These are phyloP conservation scores for Apus apus DNA, from an alignment of 2,113 vertebrate species.

Conservation along the genomic window DNA sequence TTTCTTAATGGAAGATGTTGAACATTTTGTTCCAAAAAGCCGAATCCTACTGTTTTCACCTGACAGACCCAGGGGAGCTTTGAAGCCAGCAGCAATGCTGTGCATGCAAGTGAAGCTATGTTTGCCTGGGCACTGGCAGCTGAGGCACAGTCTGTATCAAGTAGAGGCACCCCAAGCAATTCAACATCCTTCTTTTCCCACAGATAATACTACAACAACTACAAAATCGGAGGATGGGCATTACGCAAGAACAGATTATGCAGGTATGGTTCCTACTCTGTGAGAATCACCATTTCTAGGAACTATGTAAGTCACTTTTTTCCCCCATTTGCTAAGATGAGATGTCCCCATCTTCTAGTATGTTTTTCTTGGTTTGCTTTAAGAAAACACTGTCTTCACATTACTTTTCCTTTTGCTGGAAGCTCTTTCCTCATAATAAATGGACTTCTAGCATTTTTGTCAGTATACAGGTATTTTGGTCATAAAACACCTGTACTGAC, in stretches of 20 bases:
- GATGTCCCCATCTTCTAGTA: background rate
- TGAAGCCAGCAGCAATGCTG: background rate
- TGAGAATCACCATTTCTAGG: background rate
- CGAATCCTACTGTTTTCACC: background rate
- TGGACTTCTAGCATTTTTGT: background rate
- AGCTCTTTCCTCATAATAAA: background rate
- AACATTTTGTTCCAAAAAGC: background rate
- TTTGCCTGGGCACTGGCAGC: background rate
- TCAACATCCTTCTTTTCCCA: constrained; percentile 42
- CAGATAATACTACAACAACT: constrained; percentile 89
- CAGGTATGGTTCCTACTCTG: constrained; percentile 77
- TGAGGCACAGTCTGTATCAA: background rate
- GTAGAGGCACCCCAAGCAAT: background rate
- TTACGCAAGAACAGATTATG: constrained; percentile 90
- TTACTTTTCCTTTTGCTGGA: background rate
- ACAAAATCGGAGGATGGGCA: constrained; percentile 93
- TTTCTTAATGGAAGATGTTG: background rate
- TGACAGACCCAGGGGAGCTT: background rate
- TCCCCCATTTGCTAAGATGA: background rate
- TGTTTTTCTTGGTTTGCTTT: background rate
- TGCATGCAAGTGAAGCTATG: background rate
- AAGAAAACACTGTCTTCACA: background rate
- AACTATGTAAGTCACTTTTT: background rate
- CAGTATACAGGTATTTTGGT: background rate
- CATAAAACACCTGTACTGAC: constrained; percentile 39